Evolutionary conservation across 2,113 vertebrate species (phyloP).

Genomic region (Sinocyclocheilus grahami): DNA sequence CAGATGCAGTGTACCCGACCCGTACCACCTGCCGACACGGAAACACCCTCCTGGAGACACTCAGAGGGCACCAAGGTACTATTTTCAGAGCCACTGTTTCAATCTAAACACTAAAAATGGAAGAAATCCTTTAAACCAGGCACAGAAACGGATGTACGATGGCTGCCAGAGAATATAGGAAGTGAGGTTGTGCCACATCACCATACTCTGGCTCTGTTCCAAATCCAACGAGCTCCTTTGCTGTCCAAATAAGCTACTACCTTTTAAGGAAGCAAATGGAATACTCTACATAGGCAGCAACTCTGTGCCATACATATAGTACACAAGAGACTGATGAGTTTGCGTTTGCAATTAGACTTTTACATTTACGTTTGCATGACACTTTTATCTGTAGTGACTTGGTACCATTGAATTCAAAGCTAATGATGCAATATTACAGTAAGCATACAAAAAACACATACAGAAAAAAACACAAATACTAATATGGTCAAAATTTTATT

Average conservation of each 20-base stretch:
- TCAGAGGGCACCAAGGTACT: not conserved
- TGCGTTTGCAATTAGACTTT: not conserved
- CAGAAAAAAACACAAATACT: not conserved
- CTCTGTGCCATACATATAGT: not conserved
- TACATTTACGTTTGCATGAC: not conserved
- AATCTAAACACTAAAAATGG: conserved; percentile 10
- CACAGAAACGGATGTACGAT: not conserved
- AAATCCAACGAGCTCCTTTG: not conserved
- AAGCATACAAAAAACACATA: not conserved
- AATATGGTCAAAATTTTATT: no score
- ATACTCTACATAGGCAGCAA: not conserved
- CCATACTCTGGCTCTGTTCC: not conserved
- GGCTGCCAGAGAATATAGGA: not conserved
- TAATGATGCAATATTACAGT: not conserved
- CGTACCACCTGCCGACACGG: not conserved
- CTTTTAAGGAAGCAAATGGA: not conserved
- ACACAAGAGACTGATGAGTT: not conserved
- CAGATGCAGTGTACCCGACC: not conserved
- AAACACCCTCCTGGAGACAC: conserved; percentile 14
- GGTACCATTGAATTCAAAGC: not conserved
- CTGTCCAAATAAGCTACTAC: not conserved
- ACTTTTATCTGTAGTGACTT: not conserved
- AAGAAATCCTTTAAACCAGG: conserved; percentile 15
- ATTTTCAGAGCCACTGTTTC: conserved; percentile 43
- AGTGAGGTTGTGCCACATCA: not conserved